Evolutionary conservation across 2,888 invertebrate genomes (phyloP).

Genomic region (Idaea straminata): DNA sequence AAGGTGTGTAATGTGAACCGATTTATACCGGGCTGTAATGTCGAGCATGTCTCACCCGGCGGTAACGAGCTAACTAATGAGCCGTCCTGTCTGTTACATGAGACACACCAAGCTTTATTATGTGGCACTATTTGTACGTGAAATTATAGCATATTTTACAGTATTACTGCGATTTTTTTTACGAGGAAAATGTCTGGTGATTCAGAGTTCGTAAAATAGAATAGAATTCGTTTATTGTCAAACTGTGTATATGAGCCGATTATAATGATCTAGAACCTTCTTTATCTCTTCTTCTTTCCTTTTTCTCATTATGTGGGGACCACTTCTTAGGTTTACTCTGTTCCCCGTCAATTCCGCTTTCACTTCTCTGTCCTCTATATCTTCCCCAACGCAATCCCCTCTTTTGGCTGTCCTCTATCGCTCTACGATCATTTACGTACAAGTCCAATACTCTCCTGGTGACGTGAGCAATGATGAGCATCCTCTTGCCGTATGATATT

Average conservation of each 20-base stretch:
- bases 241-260: not conserved
- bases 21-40: slow-evolving; percentile 7
- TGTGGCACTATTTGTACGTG: slow-evolving; percentile 10
- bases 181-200: not conserved
- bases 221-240: not conserved
- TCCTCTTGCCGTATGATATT: too few species aligned
- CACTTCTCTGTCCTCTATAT: too few species aligned
- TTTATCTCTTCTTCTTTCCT: too few species aligned
- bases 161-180: not conserved
- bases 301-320: too few species aligned
- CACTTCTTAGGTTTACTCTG: too few species aligned
- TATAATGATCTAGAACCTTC: not conserved
- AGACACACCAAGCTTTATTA: slow-evolving; percentile 17
- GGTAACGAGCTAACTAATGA: slow-evolving; percentile 22
- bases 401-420: too few species aligned
- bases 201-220: not conserved
- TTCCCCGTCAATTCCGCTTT: too few species aligned
- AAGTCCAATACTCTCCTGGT: too few species aligned
- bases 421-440: too few species aligned
- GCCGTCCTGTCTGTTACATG: slow-evolving; percentile 12
- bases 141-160: not conserved
- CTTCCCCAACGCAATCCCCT: too few species aligned
- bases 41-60: slow-evolving; percentile 12
- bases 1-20: not conserved
- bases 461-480: too few species aligned